Base-by-base conservation (phyloP, 2,113 vertebrate species). In the Uropsilus gracilis region DNA sequence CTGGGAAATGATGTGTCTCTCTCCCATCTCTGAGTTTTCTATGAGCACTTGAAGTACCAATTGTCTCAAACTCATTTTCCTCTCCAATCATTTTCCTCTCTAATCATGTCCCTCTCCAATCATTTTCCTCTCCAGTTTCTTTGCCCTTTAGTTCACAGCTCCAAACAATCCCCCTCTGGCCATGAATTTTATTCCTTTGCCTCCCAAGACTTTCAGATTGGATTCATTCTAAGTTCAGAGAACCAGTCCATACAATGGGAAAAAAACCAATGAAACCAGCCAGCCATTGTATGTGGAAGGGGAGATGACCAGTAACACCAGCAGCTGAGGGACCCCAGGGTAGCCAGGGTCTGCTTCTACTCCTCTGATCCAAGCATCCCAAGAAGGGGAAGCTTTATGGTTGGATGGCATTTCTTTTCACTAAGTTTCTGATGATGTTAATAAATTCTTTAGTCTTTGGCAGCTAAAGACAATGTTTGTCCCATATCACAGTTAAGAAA, bases 61-160 rank as follows among this genome's bases (percentile, higher is more conserved):
- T 93, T 91, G 89, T 94, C 83, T 97, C 96, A 95, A 95, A 96
- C 80, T 96, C 94, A 95, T 97, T 96, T 97, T 91, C 91, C 83
- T 96, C 78, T 89, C 80, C 96, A 95, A 89, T 96, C 92, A 96
- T 94, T 94, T 96, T 91, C 83, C 77, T 96, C 78, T 95, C 85
- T 93, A 94, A 95, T 97, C 96, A 97, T 77, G 84, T 80, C 26
- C 89, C 71, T 94, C 83, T 94, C 84, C 90, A 93, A 96, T 96
- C 77, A 94, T 90, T 85, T 96, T 77, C 86, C 91, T 94, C 94
- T 95, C 73, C 50, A 72, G 69, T 71, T 95, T 96, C 90, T 91
- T 91, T 91, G 75, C 73, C 83, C 86, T 89, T 89, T 64, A 84
- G 73, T 12, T 68, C 34, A 83, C 69, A 80, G 81, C 44, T 95